Evolutionary conservation across 2,113 vertebrate genomes (phyloP), one percentile per base, ranked within the genome.

Genomic region (Coracopsis vasa): DNA sequence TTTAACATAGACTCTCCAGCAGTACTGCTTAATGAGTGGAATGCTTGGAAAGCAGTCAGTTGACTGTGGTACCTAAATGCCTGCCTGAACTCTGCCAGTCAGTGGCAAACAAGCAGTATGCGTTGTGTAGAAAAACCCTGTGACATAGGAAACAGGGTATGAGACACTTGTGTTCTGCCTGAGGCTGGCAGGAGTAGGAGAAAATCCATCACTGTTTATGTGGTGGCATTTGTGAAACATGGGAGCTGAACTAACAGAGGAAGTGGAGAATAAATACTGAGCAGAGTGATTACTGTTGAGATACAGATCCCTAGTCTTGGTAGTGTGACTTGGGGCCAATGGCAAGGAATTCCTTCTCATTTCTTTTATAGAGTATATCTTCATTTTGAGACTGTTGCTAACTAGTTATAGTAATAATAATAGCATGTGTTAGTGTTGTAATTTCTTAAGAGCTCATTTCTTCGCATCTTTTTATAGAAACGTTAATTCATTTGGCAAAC

Each of bases 401-500:
- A 90, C 56, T 89, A 80, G 77, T 89, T 88, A 70, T 90, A 88
- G 95, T 95, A 91, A 90, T 94, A 90, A 94, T 96, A 84, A 96
- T 41, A 86, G 70, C 60, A 85, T 86, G 94, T 60, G 62, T 69
- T 94, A 83, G 75, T 19, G 65, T 82, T 92, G 61, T 88, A 92
- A 95, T 94, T 70, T 79, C 90, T 94, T 94, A 86, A 94, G 88
- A 94, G 87, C 45, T 92, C 48, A 35, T 67, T 95, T 90, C 45
- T 95, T 70, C 66, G 8, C 28, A 12, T 75, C 83, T 96, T 97
- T 97, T 96, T 94, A 96, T 87, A 97, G 94, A 94, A 90, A 94
- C 70, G 71, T 97, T 96, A 95, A 96, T 97, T 94, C 94, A 84
- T 93, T 78, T 96, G 96, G 95, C 95, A 95, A 97, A 86, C 53